phyloP scores from a whole-genome alignment of 2,888 invertebrate genomes.

The Coleophora flavipennella region DNA sequence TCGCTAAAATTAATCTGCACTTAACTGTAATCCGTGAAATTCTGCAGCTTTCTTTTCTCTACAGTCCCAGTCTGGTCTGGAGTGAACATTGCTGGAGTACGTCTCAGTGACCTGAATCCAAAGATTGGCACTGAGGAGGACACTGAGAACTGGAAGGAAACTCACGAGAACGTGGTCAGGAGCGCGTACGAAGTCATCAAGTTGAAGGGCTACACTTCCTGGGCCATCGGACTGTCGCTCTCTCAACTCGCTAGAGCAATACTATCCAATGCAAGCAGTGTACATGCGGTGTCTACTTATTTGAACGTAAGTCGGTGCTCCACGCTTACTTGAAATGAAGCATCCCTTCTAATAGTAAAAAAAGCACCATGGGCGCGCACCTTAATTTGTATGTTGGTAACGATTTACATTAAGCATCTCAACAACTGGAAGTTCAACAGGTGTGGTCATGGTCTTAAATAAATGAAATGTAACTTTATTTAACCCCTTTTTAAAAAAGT shows the following conservation, averaged over 20 bases:
- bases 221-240: constrained; percentile 90
- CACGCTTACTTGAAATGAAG: too few relatives aligned
- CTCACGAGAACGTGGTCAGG: constrained; percentile 85
- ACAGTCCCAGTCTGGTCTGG: constrained; percentile 94
- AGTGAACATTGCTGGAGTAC: constrained; percentile 92
- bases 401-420: too few relatives aligned
- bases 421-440: too few relatives aligned
- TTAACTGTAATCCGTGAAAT: too few relatives aligned
- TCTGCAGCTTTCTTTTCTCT: constrained; percentile 5
- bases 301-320: constrained; percentile 80
- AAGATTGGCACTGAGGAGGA: constrained; percentile 81
- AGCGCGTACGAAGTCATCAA: constrained; percentile 92
- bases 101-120: constrained; percentile 84
- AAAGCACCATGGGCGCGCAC: too few relatives aligned
- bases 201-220: constrained; percentile 92
- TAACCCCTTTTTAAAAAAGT: too few relatives aligned
- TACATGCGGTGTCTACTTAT: constrained; percentile 85
- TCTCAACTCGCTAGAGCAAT: constrained; percentile 80
- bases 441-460: too few relatives aligned
- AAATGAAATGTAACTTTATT: too few relatives aligned
- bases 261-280: constrained; percentile 79
- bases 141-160: constrained; percentile 82
- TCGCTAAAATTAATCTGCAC: too few relatives aligned
- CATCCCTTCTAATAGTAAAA: too few relatives aligned
- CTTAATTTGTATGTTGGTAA: too few relatives aligned